phyloP scores from a whole-genome alignment of 2,888 invertebrate genomes.

The Noctua comes region DNA sequence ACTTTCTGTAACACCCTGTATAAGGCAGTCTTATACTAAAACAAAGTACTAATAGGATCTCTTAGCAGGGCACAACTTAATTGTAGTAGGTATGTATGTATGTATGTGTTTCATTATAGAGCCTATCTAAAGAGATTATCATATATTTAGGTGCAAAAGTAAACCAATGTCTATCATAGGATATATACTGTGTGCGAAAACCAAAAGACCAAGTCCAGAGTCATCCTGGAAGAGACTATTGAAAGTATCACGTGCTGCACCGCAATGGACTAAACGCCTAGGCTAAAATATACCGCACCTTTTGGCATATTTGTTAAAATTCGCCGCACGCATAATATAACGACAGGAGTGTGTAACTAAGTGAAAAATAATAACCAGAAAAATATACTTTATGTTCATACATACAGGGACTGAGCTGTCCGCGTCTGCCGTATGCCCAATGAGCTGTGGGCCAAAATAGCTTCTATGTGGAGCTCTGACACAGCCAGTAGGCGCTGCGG shows the following conservation, averaged over 20 bases:
- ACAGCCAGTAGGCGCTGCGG: background rate
- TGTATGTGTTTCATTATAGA: background rate
- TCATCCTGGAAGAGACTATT: background rate
- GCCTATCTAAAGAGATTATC: background rate
- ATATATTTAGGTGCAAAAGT: background rate
- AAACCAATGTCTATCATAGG: background rate
- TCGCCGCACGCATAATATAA: background rate
- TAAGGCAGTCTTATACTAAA: slow-evolving; percentile 7
- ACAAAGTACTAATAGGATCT: slow-evolving; percentile 1
- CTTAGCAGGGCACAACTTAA: slow-evolving; percentile 13
- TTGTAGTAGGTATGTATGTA: too few species aligned
- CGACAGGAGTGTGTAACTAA: background rate
- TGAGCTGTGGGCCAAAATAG: background rate
- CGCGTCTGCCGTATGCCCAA: background rate
- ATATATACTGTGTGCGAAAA: background rate
- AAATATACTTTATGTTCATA: background rate
- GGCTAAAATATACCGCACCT: slow-evolving; percentile 5
- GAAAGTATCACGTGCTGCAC: background rate
- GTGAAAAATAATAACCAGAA: background rate
- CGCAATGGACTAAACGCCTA: slow-evolving; percentile 21
- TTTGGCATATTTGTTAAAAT: background rate
- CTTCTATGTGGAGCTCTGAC: background rate
- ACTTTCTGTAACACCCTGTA: background rate
- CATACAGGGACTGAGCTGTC: background rate
- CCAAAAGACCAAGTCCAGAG: background rate